Evolutionary conservation across 2,797 vertebrate species (phyloP), one percentile per base, ranked within the genome.

Genomic region (Vultur gryphus): DNA sequence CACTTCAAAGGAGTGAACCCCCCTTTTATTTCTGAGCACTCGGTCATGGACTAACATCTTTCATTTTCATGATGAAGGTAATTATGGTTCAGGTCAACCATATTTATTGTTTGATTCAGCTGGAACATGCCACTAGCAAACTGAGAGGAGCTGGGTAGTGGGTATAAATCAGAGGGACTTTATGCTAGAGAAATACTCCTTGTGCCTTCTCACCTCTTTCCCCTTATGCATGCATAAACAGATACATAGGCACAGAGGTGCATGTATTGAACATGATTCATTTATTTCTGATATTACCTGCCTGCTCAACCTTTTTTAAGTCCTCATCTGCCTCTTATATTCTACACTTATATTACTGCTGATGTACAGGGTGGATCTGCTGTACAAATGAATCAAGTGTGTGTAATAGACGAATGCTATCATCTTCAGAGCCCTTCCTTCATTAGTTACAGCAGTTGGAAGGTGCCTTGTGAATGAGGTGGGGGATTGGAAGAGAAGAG

Each of bases 1-100:
- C 61, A 83, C 89, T 93, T 94, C 89, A 87, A 89, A 96, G 90
- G 39, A 77, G 65, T 16, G 49, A 90, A 70, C n/a, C 10, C 29
- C 41, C 23, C 16, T 94, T 84, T 93, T 67, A 78, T 95, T 96
- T 94, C 76, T 72, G 83, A 95, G 77, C 61, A 0, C 35, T 91
- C 89, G 81, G 39, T 91, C 91, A 76, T 78, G 72, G 91, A 35
- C 49, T 94, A 87, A 72, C 65, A 72, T 51, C 71, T 91, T 90
- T 87, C n/a, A 23, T 91, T 96, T 94, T 85, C 62, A 13, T 31
- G 58, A 66, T 84, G 77, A 84, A 84, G 66, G 26, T 86, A 87
- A 89, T 93, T 79, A 33, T 67, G 73, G 66, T 84, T 93, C 62
- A 59, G 54, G 69, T 65, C 87, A 84, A 57, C 52, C 39, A 69